phyloP scores from a whole-genome alignment of 2,888 invertebrate genomes.

The Hipparchia sbordonii region DNA sequence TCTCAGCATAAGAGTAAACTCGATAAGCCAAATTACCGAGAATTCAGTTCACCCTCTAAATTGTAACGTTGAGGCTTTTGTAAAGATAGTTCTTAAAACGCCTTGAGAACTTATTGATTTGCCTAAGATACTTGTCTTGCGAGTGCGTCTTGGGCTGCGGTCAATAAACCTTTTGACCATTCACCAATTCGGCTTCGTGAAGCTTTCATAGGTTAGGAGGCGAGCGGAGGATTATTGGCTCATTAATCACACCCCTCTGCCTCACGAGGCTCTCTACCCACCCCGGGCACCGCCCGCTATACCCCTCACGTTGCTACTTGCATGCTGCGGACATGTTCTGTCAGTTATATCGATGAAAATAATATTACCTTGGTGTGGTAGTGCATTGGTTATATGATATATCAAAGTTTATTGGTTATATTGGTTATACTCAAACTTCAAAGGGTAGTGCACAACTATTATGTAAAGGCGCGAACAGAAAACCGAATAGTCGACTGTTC shows the following conservation, averaged over 20 bases:
- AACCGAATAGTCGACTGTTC: no score
- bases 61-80: neutral
- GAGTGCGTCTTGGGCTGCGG: slow-evolving; percentile 60
- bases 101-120: slow-evolving; percentile 4
- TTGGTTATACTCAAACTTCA: no score
- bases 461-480: no score
- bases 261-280: slow-evolving; percentile 7
- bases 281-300: slow-evolving; percentile 35
- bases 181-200: slow-evolving; percentile 82
- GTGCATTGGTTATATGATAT: no score
- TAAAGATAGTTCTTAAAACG: neutral
- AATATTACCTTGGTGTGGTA: slow-evolving; percentile 21
- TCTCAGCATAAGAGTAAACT: neutral
- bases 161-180: slow-evolving; percentile 82
- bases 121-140: slow-evolving; percentile 24
- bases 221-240: slow-evolving; percentile 76
- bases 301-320: slow-evolving; percentile 8
- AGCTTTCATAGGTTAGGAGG: slow-evolving; percentile 72
- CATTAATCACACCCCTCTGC: slow-evolving; percentile 76
- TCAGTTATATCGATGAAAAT: slow-evolving; percentile 32
- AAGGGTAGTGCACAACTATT: no score
- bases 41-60: neutral
- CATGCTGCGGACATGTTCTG: slow-evolving; percentile 10
- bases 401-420: no score
- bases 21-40: neutral